Base-by-base conservation (phyloP, 2,888 invertebrate species). In the Linhomoeus sp. region DNA sequence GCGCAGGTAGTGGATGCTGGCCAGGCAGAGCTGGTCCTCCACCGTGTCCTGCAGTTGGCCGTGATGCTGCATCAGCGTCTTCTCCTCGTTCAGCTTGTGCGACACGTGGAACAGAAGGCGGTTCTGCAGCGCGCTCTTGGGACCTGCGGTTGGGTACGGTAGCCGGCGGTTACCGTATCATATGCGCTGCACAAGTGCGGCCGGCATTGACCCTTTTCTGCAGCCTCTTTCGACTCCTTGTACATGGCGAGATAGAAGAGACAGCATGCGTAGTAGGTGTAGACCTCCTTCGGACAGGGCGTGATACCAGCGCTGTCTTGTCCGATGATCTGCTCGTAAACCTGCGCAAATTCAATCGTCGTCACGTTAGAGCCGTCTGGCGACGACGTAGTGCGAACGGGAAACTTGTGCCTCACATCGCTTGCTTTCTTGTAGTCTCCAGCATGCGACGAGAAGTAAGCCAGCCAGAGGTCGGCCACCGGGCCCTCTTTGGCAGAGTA, bases 1-100 rank as follows among this genome's bases (percentile, higher is more conserved):
- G 46, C 92, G 75, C 47, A 94, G 72, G 64, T 88, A 97, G 66
- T 97, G 92, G 55, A 97, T 82, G 1, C 92, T 85, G 1, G 94
- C 94, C 46, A 94, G 68, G 57, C 87, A 85, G 37, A 97, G 73
- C 67, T 92, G 90, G 71, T 97, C 92, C 66, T 92, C 88, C 1
- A 87, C 75, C 9, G 81, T 76, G 60, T 87, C 86, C 47, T 54
- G 78, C 36, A 94, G 70, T 36, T 79, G 77, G 48, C 83, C 79
- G 66, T 88, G 85, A 49, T 81, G 77, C 37, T 77, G 75, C 77
- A 82, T 79, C 51, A 90, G 70, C 29, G 78, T 74, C 33, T 79
- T 77, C 61, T 92, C 90, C 56, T 90, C 86, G 25, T 77, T 77
- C 55, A 88, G 74, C 66, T 92, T 94, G 67, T 92, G 88, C 0